Percentiles rank a stretch among this genome's conserved stretches.
phyloP scores from a whole-genome alignment of 2,888 invertebrate species.

The Drosophila pseudotalamancana region DNA sequence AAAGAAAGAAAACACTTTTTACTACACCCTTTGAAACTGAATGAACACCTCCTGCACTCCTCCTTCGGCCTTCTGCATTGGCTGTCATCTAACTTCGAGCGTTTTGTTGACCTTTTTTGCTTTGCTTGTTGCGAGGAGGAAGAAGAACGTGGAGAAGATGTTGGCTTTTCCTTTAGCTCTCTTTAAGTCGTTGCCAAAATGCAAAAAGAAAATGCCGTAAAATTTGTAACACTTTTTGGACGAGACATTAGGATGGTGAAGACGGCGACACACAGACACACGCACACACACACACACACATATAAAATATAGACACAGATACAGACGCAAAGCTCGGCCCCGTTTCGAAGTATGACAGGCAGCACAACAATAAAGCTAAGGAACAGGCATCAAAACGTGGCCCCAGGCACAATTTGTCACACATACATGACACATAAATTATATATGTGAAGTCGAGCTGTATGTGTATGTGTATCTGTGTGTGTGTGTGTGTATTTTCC shows the following conservation, averaged over 20 bases:
- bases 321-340: slow-evolving; percentile 37
- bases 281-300: slow-evolving; percentile 3
- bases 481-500: slow-evolving; percentile 15
- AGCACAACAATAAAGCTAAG: slow-evolving; percentile 38
- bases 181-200: slow-evolving; percentile 53
- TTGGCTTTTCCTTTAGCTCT: slow-evolving; percentile 24
- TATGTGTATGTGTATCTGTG: neutral
- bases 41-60: slow-evolving; percentile 21
- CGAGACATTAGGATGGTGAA: slow-evolving; percentile 36
- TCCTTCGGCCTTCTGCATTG: slow-evolving; percentile 30
- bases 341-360: slow-evolving; percentile 25
- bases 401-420: slow-evolving; percentile 77
- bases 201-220: slow-evolving; percentile 60
- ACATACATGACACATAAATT: slow-evolving; percentile 71
- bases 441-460: slow-evolving; percentile 41
- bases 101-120: slow-evolving; percentile 65
- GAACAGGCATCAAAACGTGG: slow-evolving; percentile 65
- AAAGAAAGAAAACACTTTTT: slow-evolving; percentile 60
- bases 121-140: slow-evolving; percentile 1
- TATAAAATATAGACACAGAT: no score
- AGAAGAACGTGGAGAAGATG: slow-evolving; percentile 1
- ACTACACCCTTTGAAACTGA: slow-evolving; percentile 64
- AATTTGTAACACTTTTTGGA: slow-evolving; percentile 77
- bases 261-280: slow-evolving; percentile 14
- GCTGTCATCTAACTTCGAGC: slow-evolving; percentile 66